Percentiles rank a stretch among this genome's conserved stretches.
phyloP scores from a whole-genome alignment of 2,113 vertebrate species.

The Speoplatyrhinus poulsoni region DNA sequence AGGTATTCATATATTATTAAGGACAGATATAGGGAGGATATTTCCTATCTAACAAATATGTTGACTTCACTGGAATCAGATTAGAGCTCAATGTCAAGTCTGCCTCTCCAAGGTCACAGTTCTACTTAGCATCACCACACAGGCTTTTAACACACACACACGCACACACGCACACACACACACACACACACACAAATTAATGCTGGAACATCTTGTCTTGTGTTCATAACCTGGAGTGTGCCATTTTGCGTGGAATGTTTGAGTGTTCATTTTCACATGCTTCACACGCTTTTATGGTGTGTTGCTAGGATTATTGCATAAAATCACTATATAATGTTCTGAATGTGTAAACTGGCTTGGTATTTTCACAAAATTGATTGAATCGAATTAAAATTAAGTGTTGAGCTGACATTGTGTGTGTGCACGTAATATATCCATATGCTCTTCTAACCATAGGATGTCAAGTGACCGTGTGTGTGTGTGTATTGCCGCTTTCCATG shows the following conservation, averaged over 20 bases:
- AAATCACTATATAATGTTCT: too few relatives aligned
- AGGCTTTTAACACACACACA: background rate
- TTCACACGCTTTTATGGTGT: too few relatives aligned
- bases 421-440: background rate
- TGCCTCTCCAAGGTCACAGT: slow-evolving; percentile 32
- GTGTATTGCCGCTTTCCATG: slow-evolving; percentile 21
- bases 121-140: background rate
- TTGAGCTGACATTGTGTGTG: background rate
- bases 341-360: too few relatives aligned
- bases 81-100: slow-evolving; percentile 17
- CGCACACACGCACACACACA: background rate
- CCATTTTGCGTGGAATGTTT: slow-evolving; percentile 23
- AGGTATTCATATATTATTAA: background rate
- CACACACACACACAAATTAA: background rate
- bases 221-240: slow-evolving; percentile 16
- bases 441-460: background rate
- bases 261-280: too few relatives aligned
- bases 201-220: slow-evolving; percentile 25
- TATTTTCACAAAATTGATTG: too few relatives aligned
- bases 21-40: background rate
- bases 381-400: too few relatives aligned
- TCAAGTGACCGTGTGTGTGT: slow-evolving; percentile 29
- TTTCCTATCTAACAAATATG: background rate
- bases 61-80: slow-evolving; percentile 12
- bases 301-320: too few relatives aligned